Percentiles rank a stretch among this genome's conserved stretches.
These are phyloP conservation scores for Acheta domesticus DNA, from an alignment of 2,888 invertebrate genomes.

Conservation along the genomic window DNA sequence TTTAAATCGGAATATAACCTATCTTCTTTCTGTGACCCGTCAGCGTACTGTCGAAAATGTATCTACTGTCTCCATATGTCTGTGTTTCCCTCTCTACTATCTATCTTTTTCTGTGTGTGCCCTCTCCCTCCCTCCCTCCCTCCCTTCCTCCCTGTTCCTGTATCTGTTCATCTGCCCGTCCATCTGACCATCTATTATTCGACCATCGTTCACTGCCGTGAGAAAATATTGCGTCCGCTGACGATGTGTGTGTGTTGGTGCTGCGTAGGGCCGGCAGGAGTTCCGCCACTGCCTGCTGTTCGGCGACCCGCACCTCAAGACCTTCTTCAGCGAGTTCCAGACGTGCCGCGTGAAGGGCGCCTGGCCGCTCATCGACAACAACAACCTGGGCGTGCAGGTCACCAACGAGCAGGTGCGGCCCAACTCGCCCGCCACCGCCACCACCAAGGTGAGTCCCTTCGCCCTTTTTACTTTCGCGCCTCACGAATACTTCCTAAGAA, in stretches of 20 bases:
- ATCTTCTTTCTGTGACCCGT: no score
- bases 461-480: no score
- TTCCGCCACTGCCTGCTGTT: slow-evolving; percentile 53
- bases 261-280: neutral
- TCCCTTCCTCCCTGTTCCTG: no score
- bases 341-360: slow-evolving; percentile 56
- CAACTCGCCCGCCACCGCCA: slow-evolving; percentile 50
- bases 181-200: no score
- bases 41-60: no score
- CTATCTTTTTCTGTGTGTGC: no score
- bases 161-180: no score
- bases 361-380: slow-evolving; percentile 56
- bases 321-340: slow-evolving; percentile 52
- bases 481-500: no score
- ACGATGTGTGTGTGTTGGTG: slow-evolving; percentile 41
- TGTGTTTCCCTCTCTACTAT: no score
- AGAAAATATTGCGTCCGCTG: neutral
- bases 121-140: no score
- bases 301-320: slow-evolving; percentile 57
- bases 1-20: no score
- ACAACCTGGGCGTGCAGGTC: slow-evolving; percentile 54
- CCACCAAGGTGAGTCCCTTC: slow-evolving; percentile 50
- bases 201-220: neutral
- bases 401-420: slow-evolving; percentile 51
- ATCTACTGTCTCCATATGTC: no score